Conservation (phyloP, 2,797 vertebrate species). For the Oreochromis grahami region DNA sequence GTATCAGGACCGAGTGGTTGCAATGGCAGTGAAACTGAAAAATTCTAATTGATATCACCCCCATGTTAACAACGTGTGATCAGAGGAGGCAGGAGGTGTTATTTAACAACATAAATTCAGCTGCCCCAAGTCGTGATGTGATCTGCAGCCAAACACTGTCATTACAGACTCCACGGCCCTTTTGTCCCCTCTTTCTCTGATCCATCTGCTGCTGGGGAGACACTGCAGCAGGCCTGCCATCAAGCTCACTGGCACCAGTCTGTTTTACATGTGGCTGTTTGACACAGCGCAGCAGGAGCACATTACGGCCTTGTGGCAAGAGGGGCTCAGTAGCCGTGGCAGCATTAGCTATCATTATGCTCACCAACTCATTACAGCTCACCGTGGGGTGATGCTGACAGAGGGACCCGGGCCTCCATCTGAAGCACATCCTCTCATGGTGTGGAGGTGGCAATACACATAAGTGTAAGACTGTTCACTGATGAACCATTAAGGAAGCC, state of each 20-base stretch:
- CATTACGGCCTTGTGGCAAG: constrained; percentile 43
- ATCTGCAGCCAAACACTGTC: constrained; percentile 18
- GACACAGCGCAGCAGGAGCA: constrained; percentile 48
- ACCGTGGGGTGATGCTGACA: constrained; percentile 57
- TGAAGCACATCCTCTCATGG: constrained; percentile 16
- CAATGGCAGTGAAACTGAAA: background rate
- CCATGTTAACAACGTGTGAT: background rate
- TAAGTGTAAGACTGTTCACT: constrained; percentile 18
- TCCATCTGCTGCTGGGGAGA: constrained; percentile 60
- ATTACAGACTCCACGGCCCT: constrained; percentile 40
- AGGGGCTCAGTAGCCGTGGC: constrained; percentile 36
- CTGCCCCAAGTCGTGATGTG: background rate
- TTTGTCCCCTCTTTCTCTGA: constrained; percentile 32
- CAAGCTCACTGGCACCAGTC: constrained; percentile 40
- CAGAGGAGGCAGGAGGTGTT: constrained; percentile 26
- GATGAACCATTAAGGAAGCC: constrained; percentile 50
- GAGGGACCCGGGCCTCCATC: constrained; percentile 17
- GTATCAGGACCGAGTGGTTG: background rate
- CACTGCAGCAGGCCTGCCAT: constrained; percentile 32
- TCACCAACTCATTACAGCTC: constrained; percentile 60
- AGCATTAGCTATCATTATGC: constrained; percentile 50
- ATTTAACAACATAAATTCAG: constrained; percentile 46
- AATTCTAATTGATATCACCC: background rate
- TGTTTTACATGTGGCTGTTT: constrained; percentile 53
- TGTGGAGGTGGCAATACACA: constrained; percentile 26